Percentiles rank a stretch among this genome's conserved stretches.
phyloP scores from a whole-genome alignment of 2,888 invertebrate species.

The Polyommatus iphigenia region DNA sequence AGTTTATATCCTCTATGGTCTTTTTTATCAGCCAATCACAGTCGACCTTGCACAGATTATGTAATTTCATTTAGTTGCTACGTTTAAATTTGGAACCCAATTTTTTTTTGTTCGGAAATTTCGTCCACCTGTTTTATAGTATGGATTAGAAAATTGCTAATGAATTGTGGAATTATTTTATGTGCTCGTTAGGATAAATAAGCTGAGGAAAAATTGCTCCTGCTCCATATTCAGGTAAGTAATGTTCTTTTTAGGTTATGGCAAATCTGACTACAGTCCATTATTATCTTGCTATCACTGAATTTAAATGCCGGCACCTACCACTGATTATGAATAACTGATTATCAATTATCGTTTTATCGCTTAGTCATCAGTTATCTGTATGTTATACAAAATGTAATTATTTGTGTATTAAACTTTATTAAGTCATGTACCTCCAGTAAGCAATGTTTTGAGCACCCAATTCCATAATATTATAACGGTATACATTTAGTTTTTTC shows the following conservation, averaged over 20 bases:
- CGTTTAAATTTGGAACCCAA: too few species aligned
- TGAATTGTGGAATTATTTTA: background rate
- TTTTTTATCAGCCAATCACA: too few species aligned
- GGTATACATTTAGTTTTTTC: too few species aligned
- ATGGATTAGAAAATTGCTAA: background rate
- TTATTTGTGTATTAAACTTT: background rate
- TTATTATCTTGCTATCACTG: slow-evolving; percentile 33
- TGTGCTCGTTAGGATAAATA: slow-evolving; percentile 5
- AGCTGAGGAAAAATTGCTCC: background rate
- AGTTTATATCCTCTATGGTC: too few species aligned
- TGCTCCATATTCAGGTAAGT: slow-evolving; percentile 17
- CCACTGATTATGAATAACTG: slow-evolving; percentile 33
- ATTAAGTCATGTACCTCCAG: background rate
- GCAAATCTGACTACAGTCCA: slow-evolving; percentile 26
- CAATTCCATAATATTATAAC: too few species aligned
- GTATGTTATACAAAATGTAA: background rate
- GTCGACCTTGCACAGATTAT: too few species aligned
- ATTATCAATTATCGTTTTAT: slow-evolving; percentile 33
- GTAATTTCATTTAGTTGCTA: too few species aligned
- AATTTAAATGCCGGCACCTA: slow-evolving; percentile 33
- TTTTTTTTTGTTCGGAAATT: too few species aligned
- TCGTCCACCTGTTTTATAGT: background rate
- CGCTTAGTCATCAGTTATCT: slow-evolving; percentile 31
- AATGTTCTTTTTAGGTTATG: slow-evolving; percentile 14
- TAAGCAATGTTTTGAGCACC: background rate